Percentiles rank a stretch among this genome's conserved stretches.
These are phyloP conservation scores for Nymphalis io DNA, from an alignment of 1,140 invertebrate species.

Conservation along the genomic window DNA sequence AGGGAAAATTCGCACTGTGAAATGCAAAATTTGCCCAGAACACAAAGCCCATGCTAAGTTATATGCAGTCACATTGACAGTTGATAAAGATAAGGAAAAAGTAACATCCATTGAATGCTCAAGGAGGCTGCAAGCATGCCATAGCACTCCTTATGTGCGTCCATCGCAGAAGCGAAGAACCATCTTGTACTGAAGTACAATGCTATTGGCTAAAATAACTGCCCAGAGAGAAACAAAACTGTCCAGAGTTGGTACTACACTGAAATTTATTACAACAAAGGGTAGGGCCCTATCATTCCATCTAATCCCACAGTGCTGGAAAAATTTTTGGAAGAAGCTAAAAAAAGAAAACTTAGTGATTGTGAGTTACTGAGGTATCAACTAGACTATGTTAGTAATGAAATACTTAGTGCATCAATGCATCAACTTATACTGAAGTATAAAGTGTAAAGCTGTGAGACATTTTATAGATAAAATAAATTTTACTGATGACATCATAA, in stretches of 20 bases:
- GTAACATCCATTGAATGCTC: constrained; percentile 37
- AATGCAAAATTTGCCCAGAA: constrained; percentile 54
- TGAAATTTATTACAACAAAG: constrained; percentile 25
- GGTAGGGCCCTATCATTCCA: constrained; percentile 36
- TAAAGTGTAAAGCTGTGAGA: constrained; percentile 8
- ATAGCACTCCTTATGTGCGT: constrained; percentile 50
- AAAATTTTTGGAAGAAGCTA: constrained; percentile 3
- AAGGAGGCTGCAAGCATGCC: constrained; percentile 68
- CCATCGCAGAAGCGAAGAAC: too few species aligned
- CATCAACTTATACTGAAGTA: neutral
- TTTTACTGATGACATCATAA: constrained; percentile 8
- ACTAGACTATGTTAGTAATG: neutral
- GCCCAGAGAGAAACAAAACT: too few species aligned
- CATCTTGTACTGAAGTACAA: constrained; percentile 53
- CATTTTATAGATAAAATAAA: constrained; percentile 13
- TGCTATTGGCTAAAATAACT: constrained; percentile 65
- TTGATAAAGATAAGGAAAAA: constrained; percentile 27
- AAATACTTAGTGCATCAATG: neutral
- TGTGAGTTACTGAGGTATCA: neutral
- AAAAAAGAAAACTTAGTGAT: neutral
- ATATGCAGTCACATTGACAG: too few species aligned
- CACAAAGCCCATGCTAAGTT: constrained; percentile 57
- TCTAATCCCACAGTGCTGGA: constrained; percentile 29
- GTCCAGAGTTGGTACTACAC: constrained; percentile 41
- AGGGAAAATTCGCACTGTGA: constrained; percentile 24